Percentiles rank a stretch among this genome's conserved stretches.
These are phyloP conservation scores for Momotus momota DNA, from an alignment of 2,797 vertebrate species.

Conservation along the genomic window DNA sequence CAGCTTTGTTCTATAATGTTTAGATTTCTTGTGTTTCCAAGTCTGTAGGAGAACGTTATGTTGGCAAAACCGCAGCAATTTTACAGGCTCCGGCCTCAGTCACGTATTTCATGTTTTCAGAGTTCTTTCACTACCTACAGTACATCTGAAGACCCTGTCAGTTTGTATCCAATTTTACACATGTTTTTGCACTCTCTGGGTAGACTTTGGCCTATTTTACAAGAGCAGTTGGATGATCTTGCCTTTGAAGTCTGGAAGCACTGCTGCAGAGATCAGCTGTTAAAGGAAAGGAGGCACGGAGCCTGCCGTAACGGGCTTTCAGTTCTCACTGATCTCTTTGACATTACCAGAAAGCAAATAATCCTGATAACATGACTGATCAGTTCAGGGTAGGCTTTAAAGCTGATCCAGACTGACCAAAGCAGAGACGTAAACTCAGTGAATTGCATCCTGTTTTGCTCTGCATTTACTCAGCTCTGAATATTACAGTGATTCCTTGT, in stretches of 20 bases:
- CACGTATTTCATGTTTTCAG: constrained; percentile 44
- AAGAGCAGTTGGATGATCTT: constrained; percentile 13
- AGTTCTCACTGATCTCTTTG: background rate
- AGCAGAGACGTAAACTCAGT: background rate
- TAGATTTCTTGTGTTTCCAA: constrained; percentile 23
- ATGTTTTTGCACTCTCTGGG: constrained; percentile 24
- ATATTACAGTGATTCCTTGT: background rate
- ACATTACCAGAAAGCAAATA: background rate
- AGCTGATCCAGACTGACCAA: background rate
- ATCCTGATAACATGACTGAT: background rate
- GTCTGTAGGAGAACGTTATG: background rate
- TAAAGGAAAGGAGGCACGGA: background rate
- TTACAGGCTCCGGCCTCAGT: background rate
- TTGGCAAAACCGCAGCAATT: background rate
- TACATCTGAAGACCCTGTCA: constrained; percentile 55
- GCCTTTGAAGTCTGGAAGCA: constrained; percentile 43
- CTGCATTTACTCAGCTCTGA: background rate
- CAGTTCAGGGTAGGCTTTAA: background rate
- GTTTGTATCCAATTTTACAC: constrained; percentile 58
- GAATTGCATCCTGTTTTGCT: background rate
- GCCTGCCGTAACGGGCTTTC: background rate
- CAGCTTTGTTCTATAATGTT: background rate
- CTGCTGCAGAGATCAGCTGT: background rate
- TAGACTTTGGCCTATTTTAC: constrained; percentile 50
- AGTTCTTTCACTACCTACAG: constrained; percentile 39